phyloP scores from a whole-genome alignment of 92 coral and sea anemone genomes.

The Palythoa caribaeorum region DNA sequence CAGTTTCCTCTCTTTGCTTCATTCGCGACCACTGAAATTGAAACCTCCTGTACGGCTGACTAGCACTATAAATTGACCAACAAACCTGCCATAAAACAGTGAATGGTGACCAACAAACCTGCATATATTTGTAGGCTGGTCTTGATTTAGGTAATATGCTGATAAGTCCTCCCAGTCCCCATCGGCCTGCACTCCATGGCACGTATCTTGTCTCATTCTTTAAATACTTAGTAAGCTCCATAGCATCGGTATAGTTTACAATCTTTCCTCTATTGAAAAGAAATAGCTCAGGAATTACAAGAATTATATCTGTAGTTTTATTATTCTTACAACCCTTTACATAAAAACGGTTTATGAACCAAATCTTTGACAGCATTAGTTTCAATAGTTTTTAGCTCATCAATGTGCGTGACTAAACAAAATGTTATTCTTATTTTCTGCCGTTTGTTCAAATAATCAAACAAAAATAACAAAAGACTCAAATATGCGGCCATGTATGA shows the following conservation, averaged over 20 bases:
- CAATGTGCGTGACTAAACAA: too few relatives aligned
- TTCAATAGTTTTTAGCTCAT: too few relatives aligned
- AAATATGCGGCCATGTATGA: too few relatives aligned
- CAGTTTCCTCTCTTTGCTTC: too few relatives aligned
- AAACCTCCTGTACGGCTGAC: too few relatives aligned
- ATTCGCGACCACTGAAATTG: too few relatives aligned
- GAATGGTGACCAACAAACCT: slow-evolving; percentile 43
- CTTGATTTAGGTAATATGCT: slow-evolving; percentile 62
- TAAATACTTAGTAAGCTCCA: slow-evolving; percentile 72
- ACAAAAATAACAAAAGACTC: too few relatives aligned
- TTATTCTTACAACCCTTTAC: neutral
- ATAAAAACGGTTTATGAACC: neutral
- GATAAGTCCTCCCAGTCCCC: neutral
- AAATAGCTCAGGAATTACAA: neutral
- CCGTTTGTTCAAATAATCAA: too few relatives aligned
- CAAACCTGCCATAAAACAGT: neutral
- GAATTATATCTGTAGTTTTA: neutral
- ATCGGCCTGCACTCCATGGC: slow-evolving; percentile 67
- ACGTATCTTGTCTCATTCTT: slow-evolving; percentile 69
- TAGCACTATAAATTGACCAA: neutral
- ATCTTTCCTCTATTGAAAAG: slow-evolving; percentile 66
- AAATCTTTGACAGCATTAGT: too few relatives aligned
- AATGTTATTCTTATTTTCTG: too few relatives aligned
- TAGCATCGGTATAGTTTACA: slow-evolving; percentile 70
- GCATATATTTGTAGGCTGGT: slow-evolving; percentile 59